Evolutionary conservation across 2,113 vertebrate species (phyloP), one percentile per base, ranked within the genome.

Genomic region (Gulo gulo): DNA sequence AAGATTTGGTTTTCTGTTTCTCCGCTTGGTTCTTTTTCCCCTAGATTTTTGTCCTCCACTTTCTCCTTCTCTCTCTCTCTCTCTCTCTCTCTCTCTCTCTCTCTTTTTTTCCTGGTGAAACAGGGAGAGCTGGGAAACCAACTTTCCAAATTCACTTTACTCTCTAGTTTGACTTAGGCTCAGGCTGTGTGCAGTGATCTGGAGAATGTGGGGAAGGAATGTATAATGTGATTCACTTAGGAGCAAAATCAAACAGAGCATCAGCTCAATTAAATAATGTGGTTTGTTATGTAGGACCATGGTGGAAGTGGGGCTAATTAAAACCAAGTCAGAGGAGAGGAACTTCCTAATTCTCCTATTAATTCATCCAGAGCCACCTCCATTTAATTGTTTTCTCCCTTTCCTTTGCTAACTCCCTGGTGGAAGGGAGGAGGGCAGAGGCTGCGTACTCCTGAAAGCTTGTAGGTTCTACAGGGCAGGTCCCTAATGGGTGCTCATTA

Each of bases 1-100:
- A 98, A 97, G 84, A 92, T 98, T 99, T 97, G 96, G 98, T 98
- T 99, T 99, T 97, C 81, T 34, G 91, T 97, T 2, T 93, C 95
- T 97, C 98, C 98, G 94, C 0, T 21, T 98, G 61, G 76, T 96
- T 96, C 97, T 98, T 98, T 94, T 87, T 82, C 55, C 73, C 65
- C 39, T 84, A 91, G 52, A 94, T 87, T 92, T 92, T 80, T 89
- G 31, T 65, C n/a, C 15, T 65, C 26, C 18, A 69, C 76, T n/a
- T 47, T 92, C 34, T 78, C 10, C 1, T 3, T 93, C 42, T 89
- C 61, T 34, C 63, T 65, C 61, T 39, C n/a, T 65, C 13, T 34
- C 29, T 65, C 39, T 93, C 42, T 89, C 61, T 34, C 63, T 65
- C 61, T 39, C n/a, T 65, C 13, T 34, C 29, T 65, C 39, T 4